phyloP scores from a whole-genome alignment of 2,888 invertebrate genomes.

The Apamea monoglypha region DNA sequence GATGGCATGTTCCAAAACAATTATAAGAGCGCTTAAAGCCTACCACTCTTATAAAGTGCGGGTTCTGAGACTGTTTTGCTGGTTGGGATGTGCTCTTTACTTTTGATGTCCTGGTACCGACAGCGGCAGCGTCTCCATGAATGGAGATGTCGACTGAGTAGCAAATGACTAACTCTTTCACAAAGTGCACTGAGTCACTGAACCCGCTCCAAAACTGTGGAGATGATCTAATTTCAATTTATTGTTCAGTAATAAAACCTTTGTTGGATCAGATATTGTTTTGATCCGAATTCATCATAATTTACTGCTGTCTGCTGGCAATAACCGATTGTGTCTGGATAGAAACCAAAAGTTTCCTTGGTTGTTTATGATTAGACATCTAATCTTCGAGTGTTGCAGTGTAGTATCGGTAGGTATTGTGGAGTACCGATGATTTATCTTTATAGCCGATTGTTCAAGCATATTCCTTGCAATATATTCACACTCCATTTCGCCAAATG shows the following conservation, averaged over 20 bases:
- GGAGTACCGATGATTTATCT: slow-evolving; percentile 40
- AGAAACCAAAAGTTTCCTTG: slow-evolving; percentile 13
- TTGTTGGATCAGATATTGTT: slow-evolving; percentile 30
- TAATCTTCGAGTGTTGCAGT: slow-evolving; percentile 35
- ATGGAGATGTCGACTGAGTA: slow-evolving; percentile 58
- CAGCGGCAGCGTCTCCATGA: slow-evolving; percentile 57
- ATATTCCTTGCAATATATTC: slow-evolving; percentile 48
- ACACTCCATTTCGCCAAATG: slow-evolving; percentile 44
- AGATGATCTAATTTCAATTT: slow-evolving; percentile 71
- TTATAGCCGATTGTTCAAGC: slow-evolving; percentile 38
- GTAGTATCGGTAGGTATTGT: slow-evolving; percentile 16
- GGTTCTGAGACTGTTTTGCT: too few relatives aligned
- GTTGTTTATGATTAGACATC: slow-evolving; percentile 28
- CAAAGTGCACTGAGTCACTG: slow-evolving; percentile 65
- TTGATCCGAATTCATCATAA: background rate
- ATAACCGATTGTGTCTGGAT: background rate
- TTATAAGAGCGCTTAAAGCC: too few relatives aligned
- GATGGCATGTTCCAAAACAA: too few relatives aligned
- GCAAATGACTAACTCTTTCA: slow-evolving; percentile 65
- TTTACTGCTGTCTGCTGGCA: slow-evolving; percentile 6
- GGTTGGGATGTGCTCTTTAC: slow-evolving; percentile 39
- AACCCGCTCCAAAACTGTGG: slow-evolving; percentile 60
- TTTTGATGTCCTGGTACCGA: slow-evolving; percentile 42
- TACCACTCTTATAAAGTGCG: too few relatives aligned
- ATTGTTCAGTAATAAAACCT: slow-evolving; percentile 37